A percentile compares a stretch with the other conserved stretches of the same genome.
phyloP scores from a whole-genome alignment of 2,113 vertebrate species.

The Eptatretus burgeri region DNA sequence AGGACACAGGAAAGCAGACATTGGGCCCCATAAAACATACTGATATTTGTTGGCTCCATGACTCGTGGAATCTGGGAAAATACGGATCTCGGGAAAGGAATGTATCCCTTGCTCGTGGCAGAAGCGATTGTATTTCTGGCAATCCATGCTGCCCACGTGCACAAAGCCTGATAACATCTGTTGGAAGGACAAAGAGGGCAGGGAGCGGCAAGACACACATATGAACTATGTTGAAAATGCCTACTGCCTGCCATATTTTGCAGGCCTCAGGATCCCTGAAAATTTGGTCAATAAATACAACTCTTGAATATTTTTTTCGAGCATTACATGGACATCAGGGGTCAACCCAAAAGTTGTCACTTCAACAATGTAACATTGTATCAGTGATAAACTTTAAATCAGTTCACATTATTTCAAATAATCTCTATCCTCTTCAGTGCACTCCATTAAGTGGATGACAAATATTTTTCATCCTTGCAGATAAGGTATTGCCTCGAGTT shows the following conservation, averaged over 20 bases:
- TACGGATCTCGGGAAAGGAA: constrained; percentile 62
- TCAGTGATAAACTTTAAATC: too few relatives aligned
- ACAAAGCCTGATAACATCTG: constrained; percentile 37
- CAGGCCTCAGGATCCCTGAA: background rate
- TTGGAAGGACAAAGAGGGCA: background rate
- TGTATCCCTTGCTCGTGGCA: constrained; percentile 44
- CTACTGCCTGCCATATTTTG: background rate
- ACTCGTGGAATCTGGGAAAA: constrained; percentile 23
- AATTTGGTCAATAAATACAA: constrained; percentile 7
- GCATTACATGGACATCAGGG: too few relatives aligned
- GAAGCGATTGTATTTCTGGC: constrained; percentile 49
- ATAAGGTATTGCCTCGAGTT: too few relatives aligned
- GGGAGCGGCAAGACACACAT: background rate
- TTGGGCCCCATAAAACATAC: constrained; percentile 21
- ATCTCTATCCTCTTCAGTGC: too few relatives aligned
- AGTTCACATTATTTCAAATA: too few relatives aligned
- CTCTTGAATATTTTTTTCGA: too few relatives aligned
- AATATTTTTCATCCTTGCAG: too few relatives aligned
- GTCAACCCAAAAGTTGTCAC: too few relatives aligned
- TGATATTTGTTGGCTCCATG: constrained; percentile 21
- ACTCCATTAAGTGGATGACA: too few relatives aligned
- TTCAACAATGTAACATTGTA: too few relatives aligned
- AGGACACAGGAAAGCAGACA: background rate
- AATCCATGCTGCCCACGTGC: constrained; percentile 52
- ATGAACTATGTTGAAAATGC: background rate